phyloP scores from a whole-genome alignment of 2,888 invertebrate species.

The Helicoverpa assulta region DNA sequence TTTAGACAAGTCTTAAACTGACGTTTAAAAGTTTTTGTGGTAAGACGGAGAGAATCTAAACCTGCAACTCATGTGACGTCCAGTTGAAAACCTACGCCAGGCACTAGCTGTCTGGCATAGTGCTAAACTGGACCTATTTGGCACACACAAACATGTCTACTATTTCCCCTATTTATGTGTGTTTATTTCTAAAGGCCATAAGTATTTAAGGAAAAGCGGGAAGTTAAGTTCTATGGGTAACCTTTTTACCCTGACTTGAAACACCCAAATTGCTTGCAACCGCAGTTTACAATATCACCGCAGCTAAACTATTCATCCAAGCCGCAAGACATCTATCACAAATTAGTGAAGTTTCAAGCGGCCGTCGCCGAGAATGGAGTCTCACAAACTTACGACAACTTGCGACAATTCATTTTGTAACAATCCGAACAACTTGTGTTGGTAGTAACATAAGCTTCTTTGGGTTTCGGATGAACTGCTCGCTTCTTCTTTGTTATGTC shows the following conservation, averaged over 20 bases:
- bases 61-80: no score
- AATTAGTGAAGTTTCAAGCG: slow-evolving; percentile 41
- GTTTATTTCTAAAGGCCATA: no score
- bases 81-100: no score
- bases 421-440: background rate
- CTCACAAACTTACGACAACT: slow-evolving; percentile 23
- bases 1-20: no score
- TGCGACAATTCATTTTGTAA: slow-evolving; percentile 42
- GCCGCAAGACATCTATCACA: background rate
- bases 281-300: background rate
- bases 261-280: background rate
- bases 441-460: background rate
- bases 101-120: no score
- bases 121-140: no score
- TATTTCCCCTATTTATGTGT: no score
- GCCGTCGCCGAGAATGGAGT: slow-evolving; percentile 9
- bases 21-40: no score
- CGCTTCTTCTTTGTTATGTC: background rate
- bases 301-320: slow-evolving; percentile 18
- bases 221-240: background rate
- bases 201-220: no score
- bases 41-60: no score
- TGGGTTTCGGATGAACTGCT: background rate
- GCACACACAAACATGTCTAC: no score
- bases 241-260: background rate